Percentiles rank a stretch among this genome's conserved stretches.
Evolutionary conservation across 2,888 invertebrate species (phyloP).

Genomic region (Cataglyphis cursor): DNA sequence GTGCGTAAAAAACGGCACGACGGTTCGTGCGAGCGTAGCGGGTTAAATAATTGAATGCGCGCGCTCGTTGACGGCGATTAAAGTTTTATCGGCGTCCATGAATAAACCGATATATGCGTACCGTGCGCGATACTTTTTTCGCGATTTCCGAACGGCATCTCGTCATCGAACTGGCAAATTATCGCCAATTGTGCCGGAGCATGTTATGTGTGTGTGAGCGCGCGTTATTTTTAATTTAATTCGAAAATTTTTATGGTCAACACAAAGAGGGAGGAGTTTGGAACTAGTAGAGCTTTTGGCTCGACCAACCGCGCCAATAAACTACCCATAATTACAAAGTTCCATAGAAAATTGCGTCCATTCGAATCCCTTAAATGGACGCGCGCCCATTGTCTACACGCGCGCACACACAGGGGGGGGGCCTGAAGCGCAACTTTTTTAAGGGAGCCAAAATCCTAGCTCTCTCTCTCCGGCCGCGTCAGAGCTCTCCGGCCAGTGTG

Average conservation of each 20-base stretch:
- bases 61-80: constrained; percentile 53
- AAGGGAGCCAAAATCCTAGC: constrained; percentile 68
- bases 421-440: constrained; percentile 66
- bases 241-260: constrained; percentile 83
- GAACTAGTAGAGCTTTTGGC: constrained; percentile 60
- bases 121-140: constrained; percentile 42
- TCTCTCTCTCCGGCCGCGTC: constrained; percentile 19
- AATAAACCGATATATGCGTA: constrained; percentile 38
- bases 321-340: constrained; percentile 87
- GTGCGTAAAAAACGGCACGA: constrained; percentile 32
- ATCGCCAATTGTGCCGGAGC: constrained; percentile 14
- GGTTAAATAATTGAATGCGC: constrained; percentile 52
- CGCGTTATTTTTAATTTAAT: constrained; percentile 82
- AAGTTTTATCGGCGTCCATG: constrained; percentile 54
- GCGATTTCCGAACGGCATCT: constrained; percentile 43
- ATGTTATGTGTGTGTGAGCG: constrained; percentile 34
- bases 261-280: constrained; percentile 71
- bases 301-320: constrained; percentile 81
- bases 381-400: constrained; percentile 83
- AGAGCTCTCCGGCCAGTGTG: constrained; percentile 70
- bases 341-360: constrained; percentile 87
- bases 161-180: constrained; percentile 40
- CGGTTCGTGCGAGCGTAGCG: constrained; percentile 27
- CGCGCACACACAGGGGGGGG: constrained; percentile 49
- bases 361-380: constrained; percentile 86